Conservation (phyloP, 1,140 invertebrate genomes). For the Cotesia vestalis region DNA sequence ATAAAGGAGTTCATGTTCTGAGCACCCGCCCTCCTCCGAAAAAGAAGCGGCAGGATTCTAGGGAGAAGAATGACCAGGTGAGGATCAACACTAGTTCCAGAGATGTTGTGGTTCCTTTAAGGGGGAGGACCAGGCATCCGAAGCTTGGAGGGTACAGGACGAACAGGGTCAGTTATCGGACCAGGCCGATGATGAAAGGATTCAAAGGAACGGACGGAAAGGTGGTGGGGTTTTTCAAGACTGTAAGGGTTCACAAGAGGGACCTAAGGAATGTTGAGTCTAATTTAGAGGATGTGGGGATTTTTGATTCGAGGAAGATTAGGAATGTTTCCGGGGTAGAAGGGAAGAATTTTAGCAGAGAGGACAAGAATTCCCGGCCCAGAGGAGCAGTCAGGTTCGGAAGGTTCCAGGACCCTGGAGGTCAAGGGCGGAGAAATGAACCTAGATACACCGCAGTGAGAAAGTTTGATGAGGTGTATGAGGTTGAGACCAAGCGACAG, state of each 20-base stretch:
- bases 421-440: slow-evolving; percentile 42
- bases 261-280: slow-evolving; percentile 27
- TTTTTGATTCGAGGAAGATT: too few relatives aligned
- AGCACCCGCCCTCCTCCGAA: slow-evolving; percentile 7
- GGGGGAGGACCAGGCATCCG: neutral
- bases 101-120: too few relatives aligned
- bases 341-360: too few relatives aligned
- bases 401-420: slow-evolving; percentile 25
- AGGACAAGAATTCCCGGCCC: too few relatives aligned
- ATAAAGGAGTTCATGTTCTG: slow-evolving; percentile 23
- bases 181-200: slow-evolving; percentile 15
- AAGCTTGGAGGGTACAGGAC: slow-evolving; percentile 30
- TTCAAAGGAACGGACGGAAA: slow-evolving; percentile 2
- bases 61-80: neutral
- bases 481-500: too few relatives aligned
- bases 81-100: neutral
- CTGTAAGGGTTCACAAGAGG: slow-evolving; percentile 42
- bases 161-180: slow-evolving; percentile 36
- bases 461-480: slow-evolving; percentile 3
- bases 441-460: neutral
- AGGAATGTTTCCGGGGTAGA: too few relatives aligned
- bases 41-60: too few relatives aligned
- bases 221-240: slow-evolving; percentile 35
- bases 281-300: slow-evolving; percentile 5
- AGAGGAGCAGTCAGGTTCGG: slow-evolving; percentile 45